Evolutionary conservation across 2,113 vertebrate genomes (phyloP).

Genomic region (Lampris megalopsis): DNA sequence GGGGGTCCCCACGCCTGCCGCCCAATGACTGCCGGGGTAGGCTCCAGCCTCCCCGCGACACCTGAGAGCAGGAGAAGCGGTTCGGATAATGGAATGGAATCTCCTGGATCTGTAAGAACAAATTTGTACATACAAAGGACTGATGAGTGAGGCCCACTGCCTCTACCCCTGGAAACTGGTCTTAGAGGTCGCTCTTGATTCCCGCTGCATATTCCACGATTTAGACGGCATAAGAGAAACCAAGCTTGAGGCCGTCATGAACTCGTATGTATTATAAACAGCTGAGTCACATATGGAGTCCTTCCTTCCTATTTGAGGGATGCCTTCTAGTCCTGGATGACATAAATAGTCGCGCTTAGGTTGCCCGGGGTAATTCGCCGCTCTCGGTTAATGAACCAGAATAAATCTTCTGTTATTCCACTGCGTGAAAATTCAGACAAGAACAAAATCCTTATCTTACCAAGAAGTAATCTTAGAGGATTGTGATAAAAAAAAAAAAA

Average conservation of each 20-base stretch:
- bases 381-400: constrained; percentile 36
- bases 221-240: constrained; percentile 44
- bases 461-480: neutral
- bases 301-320: constrained; percentile 36
- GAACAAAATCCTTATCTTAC: constrained; percentile 17
- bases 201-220: constrained; percentile 47
- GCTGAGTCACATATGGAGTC: constrained; percentile 40
- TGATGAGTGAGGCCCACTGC: constrained; percentile 10
- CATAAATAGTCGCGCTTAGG: constrained; percentile 13
- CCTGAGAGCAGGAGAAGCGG: too few relatives aligned
- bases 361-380: constrained; percentile 17
- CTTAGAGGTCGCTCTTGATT: constrained; percentile 48
- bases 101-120: too few relatives aligned
- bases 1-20: too few relatives aligned
- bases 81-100: too few relatives aligned
- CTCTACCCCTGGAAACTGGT: constrained; percentile 46
- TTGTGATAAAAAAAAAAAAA: neutral
- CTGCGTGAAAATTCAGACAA: constrained; percentile 5
- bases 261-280: constrained; percentile 41
- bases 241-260: constrained; percentile 44
- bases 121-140: too few relatives aligned
- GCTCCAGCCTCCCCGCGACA: too few relatives aligned
- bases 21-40: too few relatives aligned
- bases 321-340: constrained; percentile 12
- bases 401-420: constrained; percentile 12